phyloP scores from a whole-genome alignment of 2,888 invertebrate genomes.

The Labia minor region DNA sequence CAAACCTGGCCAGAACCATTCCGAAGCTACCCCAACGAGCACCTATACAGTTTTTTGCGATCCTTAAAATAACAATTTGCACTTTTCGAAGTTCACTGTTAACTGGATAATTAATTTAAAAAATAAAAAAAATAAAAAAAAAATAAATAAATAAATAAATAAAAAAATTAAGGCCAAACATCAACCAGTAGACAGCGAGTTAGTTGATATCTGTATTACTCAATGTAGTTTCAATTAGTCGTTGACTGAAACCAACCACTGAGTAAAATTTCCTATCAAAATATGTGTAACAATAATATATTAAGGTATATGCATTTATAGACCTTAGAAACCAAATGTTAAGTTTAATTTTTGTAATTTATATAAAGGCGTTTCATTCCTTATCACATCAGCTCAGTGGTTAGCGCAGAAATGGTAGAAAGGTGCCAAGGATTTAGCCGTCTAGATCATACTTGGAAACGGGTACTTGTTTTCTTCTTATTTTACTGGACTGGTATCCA shows the following conservation, averaged over 20 bases:
- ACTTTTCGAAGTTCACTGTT: neutral
- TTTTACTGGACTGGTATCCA: neutral
- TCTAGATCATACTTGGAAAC: neutral
- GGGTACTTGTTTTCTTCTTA: neutral
- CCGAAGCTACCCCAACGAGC: constrained; percentile 1
- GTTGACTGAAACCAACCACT: neutral
- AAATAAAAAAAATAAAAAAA: neutral
- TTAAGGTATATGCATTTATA: constrained; percentile 13
- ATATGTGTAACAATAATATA: neutral
- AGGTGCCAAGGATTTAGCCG: neutral
- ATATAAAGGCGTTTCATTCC: neutral
- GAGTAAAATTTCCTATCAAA: neutral
- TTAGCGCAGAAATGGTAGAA: neutral
- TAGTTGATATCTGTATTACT: neutral
- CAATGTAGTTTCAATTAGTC: neutral
- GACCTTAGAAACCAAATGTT: neutral
- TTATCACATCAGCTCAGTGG: neutral
- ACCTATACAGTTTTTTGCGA: neutral
- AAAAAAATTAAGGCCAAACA: neutral
- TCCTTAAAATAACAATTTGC: neutral
- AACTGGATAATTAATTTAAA: neutral
- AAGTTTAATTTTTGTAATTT: neutral
- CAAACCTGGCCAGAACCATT: neutral
- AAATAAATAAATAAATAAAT: neutral
- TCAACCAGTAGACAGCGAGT: too few species aligned